Conservation (phyloP, 1,140 invertebrate species). For the Zaprionus kolodkinae region DNA sequence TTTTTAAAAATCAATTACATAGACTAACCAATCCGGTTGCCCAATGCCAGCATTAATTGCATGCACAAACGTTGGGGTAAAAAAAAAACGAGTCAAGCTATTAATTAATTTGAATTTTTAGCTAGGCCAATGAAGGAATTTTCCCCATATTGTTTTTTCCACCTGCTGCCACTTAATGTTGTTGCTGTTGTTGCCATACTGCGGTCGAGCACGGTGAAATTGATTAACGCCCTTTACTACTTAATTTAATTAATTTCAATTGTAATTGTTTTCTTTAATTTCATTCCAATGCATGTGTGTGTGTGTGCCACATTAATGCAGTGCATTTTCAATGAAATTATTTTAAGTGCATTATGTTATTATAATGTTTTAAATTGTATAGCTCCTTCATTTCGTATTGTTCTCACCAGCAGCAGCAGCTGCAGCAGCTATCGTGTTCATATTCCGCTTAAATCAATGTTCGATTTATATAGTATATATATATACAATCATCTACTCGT, state of each 20-base stretch:
- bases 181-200: constrained; percentile 41
- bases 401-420: constrained; percentile 4
- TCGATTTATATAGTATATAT: background rate
- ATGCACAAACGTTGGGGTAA: constrained; percentile 3
- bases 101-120: constrained; percentile 43
- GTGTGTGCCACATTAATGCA: background rate
- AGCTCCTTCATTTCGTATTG: constrained; percentile 19
- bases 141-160: constrained; percentile 1
- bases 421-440: background rate
- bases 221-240: constrained; percentile 58
- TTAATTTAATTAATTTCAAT: constrained; percentile 46
- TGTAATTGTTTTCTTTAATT: constrained; percentile 19
- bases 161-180: background rate
- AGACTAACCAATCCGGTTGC: constrained; percentile 10
- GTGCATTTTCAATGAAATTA: background rate
- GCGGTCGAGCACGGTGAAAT: constrained; percentile 44
- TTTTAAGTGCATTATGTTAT: constrained; percentile 11
- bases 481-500: background rate
- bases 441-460: background rate
- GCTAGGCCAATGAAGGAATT: constrained; percentile 21
- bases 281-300: background rate
- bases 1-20: constrained; percentile 45
- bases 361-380: constrained; percentile 6
- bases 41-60: constrained; percentile 18
- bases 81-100: constrained; percentile 14